Evolutionary conservation across 1,140 invertebrate species (phyloP), one percentile per base, ranked within the genome.

Genomic region (Macrostomum lignano): DNA sequence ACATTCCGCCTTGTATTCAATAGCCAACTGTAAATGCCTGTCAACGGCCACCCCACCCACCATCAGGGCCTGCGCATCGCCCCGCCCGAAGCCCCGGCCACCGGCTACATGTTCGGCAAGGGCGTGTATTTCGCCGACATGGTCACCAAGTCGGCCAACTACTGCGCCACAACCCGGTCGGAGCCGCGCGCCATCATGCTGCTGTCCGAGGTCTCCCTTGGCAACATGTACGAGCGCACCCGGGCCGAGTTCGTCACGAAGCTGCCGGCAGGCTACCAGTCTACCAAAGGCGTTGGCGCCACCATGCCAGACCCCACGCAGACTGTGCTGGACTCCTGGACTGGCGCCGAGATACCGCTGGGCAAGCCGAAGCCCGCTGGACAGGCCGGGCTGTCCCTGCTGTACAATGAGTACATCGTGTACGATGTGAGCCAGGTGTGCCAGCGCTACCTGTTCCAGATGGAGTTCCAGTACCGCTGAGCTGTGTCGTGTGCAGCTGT

Each of bases 111-210:
- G 88, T 96, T 96, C 57, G 86, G 86, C 33, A 65, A 65, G 45
- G 63, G 63, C 48, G 67, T 70, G 25, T 94, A 94, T 55, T 93
- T 94, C 61, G 84, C 86, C 3, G 86, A 96, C 54, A 91, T 93
- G 79, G 81, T 93, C 0, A 82, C 79, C 1, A 96, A 96, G 55
- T 91, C 82, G 2, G 86, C 86, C 1, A 93, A 94, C 54, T 96
- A 96, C 54, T 94, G 88, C 61, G 70, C 66, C 40, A 74, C 81
- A 2, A 69, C 62, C 30, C 57, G 57, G 2, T 42, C 49, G 25
- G 72, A 72, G 48, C 64, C 69, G 9, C 67, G 67, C 7, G 86
- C 81, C 34, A 51, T 93, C 9, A 46, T 96, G 52, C 42, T 94
- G 40, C 62, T 96, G 1, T 91, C 81, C 53, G 84, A 96, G 51